Percentiles rank a stretch among this genome's conserved stretches.
These are phyloP conservation scores for Paralichthys olivaceus DNA, from an alignment of 2,113 vertebrate species.

Conservation along the genomic window DNA sequence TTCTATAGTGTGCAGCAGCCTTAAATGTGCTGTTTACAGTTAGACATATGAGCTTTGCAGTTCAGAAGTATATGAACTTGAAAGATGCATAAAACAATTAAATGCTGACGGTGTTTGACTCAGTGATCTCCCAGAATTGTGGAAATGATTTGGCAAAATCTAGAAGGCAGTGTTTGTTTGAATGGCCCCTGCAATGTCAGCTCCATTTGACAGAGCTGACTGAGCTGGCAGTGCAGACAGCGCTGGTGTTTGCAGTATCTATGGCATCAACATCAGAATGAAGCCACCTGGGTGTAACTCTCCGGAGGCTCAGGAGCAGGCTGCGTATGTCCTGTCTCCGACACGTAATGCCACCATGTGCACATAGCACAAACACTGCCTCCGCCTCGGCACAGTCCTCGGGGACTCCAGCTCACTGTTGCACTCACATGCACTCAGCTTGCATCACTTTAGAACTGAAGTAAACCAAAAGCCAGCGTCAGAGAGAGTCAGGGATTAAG, in stretches of 20 bases:
- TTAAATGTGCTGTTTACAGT: not conserved
- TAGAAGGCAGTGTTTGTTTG: not conserved
- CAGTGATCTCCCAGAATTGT: not conserved
- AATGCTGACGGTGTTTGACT: not conserved
- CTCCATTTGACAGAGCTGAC: conserved; percentile 42
- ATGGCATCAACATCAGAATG: conserved; percentile 60
- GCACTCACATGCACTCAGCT: conserved; percentile 74
- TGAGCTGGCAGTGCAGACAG: conserved; percentile 33
- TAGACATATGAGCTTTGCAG: not conserved
- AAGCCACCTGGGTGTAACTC: conserved; percentile 88
- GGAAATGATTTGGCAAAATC: conserved; percentile 28
- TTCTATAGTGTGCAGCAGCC: too few species aligned
- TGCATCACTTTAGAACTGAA: conserved; percentile 79
- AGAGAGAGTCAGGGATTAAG: conserved; percentile 73
- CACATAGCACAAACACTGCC: conserved; percentile 80
- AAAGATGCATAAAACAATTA: not conserved
- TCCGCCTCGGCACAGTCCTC: conserved; percentile 60
- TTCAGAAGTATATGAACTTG: not conserved
- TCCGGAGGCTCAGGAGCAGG: conserved; percentile 86
- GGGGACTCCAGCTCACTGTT: conserved; percentile 73
- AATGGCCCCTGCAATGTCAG: conserved; percentile 38
- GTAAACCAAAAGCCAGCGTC: conserved; percentile 66
- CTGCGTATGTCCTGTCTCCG: conserved; percentile 87
- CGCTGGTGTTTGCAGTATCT: conserved; percentile 58
- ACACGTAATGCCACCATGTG: conserved; percentile 89